phyloP scores from a whole-genome alignment of 2,113 vertebrate genomes.

The Epinephelus moara region DNA sequence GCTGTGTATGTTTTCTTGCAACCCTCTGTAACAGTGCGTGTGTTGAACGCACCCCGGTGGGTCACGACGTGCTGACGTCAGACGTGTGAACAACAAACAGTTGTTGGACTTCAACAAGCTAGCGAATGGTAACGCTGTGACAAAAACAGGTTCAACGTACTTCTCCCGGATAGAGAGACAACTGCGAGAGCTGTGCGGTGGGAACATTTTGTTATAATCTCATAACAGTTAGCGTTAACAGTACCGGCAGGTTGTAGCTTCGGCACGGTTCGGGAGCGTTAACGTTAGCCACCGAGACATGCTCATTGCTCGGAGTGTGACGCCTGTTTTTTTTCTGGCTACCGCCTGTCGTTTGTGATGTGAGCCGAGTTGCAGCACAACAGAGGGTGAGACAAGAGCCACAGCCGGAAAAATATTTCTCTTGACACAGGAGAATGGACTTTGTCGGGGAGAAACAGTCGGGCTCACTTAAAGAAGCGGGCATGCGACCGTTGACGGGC shows the following conservation, averaged over 20 bases:
- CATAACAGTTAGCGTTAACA: not conserved
- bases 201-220: not conserved
- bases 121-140: constrained; percentile 67
- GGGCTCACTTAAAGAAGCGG: constrained; percentile 45
- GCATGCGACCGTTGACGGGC: constrained; percentile 63
- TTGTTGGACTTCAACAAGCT: constrained; percentile 82
- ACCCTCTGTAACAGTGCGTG: constrained; percentile 42
- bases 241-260: constrained; percentile 12
- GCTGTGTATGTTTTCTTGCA: not conserved
- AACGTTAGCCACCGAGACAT: constrained; percentile 68
- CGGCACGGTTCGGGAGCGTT: constrained; percentile 18
- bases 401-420: constrained; percentile 34
- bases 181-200: not conserved
- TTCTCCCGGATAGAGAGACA: constrained; percentile 35
- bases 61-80: constrained; percentile 79
- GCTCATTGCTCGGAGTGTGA: constrained; percentile 76
- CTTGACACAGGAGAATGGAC: constrained; percentile 64
- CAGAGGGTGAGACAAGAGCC: constrained; percentile 55
- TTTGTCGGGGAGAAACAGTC: constrained; percentile 46
- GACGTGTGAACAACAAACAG: constrained; percentile 86
- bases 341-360: constrained; percentile 71
- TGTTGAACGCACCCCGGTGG: constrained; percentile 53
- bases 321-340: constrained; percentile 82
- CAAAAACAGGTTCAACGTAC: constrained; percentile 58
- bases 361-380: constrained; percentile 66